Conservation (phyloP, 2,888 invertebrate species). For the Chorisops tibialis region DNA sequence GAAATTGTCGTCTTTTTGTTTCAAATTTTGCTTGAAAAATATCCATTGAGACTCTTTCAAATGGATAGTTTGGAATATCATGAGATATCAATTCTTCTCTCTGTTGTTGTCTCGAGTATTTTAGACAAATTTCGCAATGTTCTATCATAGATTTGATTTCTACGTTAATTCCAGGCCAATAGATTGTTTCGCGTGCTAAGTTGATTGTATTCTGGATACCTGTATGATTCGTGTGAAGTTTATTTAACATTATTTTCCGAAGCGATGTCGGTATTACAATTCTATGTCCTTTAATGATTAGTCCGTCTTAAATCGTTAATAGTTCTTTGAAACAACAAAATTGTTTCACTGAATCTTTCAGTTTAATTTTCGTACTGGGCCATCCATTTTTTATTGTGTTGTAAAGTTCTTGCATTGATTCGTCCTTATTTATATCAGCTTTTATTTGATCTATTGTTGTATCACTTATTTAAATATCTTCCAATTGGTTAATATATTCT, state of each 20-base stretch:
- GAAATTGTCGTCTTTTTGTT: neutral
- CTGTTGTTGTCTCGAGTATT: neutral
- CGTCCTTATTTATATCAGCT: neutral
- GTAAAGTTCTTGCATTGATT: neutral
- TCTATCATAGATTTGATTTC: neutral
- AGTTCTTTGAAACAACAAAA: neutral
- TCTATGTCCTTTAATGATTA: neutral
- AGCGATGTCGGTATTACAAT: neutral
- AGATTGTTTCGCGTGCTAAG: slow-evolving; percentile 19
- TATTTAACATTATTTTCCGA: slow-evolving; percentile 9
- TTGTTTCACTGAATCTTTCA: neutral
- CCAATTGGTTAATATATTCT: too few species aligned
- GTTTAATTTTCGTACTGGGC: slow-evolving; percentile 11
- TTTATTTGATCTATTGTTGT: too few species aligned
- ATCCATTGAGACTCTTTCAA: neutral
- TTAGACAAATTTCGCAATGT: neutral
- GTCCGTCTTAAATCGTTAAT: neutral
- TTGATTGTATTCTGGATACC: slow-evolving; percentile 9
- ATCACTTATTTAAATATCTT: too few species aligned
- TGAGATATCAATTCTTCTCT: neutral
- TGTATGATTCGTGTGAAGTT: slow-evolving; percentile 14
- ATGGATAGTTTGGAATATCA: neutral
- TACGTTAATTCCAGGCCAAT: slow-evolving; percentile 14
- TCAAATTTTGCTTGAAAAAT: neutral
- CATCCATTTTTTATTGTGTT: slow-evolving; percentile 2